A percentile compares a stretch with the other conserved stretches of the same genome.
phyloP scores from a whole-genome alignment of 2,797 vertebrate species.

The Fundulus diaphanus region DNA sequence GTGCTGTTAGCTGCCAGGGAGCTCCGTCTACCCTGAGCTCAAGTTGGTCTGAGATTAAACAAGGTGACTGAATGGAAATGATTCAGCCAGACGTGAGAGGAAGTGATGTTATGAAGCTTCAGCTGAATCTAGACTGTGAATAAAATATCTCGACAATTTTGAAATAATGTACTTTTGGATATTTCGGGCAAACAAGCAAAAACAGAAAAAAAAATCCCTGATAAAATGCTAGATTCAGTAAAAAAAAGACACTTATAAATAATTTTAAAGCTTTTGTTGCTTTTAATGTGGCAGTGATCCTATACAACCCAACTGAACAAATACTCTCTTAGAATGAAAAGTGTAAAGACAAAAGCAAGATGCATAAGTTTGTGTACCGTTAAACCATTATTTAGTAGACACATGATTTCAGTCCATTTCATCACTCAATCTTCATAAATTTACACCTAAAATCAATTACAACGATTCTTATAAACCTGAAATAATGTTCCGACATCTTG shows the following conservation, averaged over 20 bases:
- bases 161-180: neutral
- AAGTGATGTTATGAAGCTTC: neutral
- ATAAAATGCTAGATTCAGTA: neutral
- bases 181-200: neutral
- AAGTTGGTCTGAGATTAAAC: conserved; percentile 20
- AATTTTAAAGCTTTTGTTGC: neutral
- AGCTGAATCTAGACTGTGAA: conserved; percentile 1
- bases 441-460: neutral
- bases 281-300: neutral
- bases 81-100: conserved; percentile 16
- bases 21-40: conserved; percentile 31
- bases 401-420: neutral
- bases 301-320: neutral
- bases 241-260: neutral
- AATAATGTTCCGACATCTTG: too few species aligned
- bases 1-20: conserved; percentile 11
- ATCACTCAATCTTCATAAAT: neutral
- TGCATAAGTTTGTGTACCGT: too few species aligned
- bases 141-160: neutral
- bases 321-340: too few species aligned
- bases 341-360: too few species aligned
- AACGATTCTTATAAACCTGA: neutral
- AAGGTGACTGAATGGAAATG: conserved; percentile 17
- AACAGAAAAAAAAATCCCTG: neutral
- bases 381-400: too few species aligned